These are phyloP conservation scores for Phrynocephalus guinanensis DNA, from an alignment of 2,797 vertebrate genomes.

Conservation along the genomic window DNA sequence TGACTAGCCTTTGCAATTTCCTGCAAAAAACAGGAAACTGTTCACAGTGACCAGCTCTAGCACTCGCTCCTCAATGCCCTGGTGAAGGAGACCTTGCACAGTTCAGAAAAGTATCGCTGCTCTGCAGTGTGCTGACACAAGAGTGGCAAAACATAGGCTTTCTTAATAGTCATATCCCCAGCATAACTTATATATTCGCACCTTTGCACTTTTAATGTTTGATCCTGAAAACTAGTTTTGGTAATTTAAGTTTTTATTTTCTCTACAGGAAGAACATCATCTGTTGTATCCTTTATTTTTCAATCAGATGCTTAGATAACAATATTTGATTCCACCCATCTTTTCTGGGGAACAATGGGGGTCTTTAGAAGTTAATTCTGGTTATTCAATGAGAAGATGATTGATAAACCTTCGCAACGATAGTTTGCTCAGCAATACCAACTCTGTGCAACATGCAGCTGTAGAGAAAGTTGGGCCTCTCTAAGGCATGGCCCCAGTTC, in stretches of 20 bases:
- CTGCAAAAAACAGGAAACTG: no score
- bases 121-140: no score
- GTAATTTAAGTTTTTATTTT: slow-evolving; percentile 36
- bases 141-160: no score
- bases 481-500: not conserved
- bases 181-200: no score
- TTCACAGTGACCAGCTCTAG: no score
- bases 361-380: not conserved
- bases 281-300: slow-evolving; percentile 72
- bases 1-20: no score
- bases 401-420: not conserved
- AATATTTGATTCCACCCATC: not conserved
- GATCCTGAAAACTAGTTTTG: not conserved
- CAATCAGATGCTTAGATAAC: rapidly evolving
- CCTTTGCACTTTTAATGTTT: slow-evolving; percentile 11
- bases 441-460: not conserved
- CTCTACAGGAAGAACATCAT: slow-evolving; percentile 60
- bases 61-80: no score
- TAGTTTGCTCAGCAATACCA: not conserved
- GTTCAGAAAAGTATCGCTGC: no score
- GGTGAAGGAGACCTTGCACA: no score
- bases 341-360: not conserved
- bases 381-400: not conserved
- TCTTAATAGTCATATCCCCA: no score
- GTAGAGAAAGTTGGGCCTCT: not conserved